Evolutionary conservation across 1,140 invertebrate genomes (phyloP).

Genomic region (Lepidurus arcticus): DNA sequence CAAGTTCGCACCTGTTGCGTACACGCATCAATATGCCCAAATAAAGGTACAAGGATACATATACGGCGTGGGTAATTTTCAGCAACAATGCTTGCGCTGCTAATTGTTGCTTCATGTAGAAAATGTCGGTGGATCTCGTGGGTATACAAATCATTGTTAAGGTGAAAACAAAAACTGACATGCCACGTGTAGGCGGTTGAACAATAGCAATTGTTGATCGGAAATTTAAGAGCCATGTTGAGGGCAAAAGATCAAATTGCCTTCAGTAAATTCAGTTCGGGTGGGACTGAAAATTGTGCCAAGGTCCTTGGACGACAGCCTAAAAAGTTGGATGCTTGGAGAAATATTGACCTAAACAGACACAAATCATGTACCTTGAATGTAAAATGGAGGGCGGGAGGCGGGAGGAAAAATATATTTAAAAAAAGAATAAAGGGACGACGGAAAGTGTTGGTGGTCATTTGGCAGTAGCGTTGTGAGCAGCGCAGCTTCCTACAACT

Average conservation of each 20-base stretch:
- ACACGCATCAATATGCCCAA: not conserved
- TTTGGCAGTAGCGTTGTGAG: not conserved
- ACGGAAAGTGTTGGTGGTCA: not conserved
- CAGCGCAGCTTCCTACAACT: not conserved
- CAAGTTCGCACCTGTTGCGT: not conserved
- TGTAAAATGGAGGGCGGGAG: too few species aligned
- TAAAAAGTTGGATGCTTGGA: not conserved
- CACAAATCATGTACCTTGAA: not conserved
- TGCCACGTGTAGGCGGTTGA: not conserved
- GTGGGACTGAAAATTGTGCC: not conserved
- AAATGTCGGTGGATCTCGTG: not conserved
- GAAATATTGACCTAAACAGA: not conserved
- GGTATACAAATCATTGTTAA: not conserved
- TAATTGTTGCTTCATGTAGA: too few species aligned
- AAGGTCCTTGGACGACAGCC: not conserved
- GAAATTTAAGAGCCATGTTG: not conserved
- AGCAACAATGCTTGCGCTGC: too few species aligned
- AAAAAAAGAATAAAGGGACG: not conserved
- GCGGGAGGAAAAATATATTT: too few species aligned
- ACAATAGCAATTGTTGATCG: not conserved
- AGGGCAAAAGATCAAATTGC: not conserved
- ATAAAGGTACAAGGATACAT: not conserved
- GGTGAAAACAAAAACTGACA: not conserved
- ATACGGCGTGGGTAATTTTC: too few species aligned
- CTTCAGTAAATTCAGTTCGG: not conserved